Base-by-base conservation (phyloP, 2,888 invertebrate genomes). In the Agriopis leucophaearia region DNA sequence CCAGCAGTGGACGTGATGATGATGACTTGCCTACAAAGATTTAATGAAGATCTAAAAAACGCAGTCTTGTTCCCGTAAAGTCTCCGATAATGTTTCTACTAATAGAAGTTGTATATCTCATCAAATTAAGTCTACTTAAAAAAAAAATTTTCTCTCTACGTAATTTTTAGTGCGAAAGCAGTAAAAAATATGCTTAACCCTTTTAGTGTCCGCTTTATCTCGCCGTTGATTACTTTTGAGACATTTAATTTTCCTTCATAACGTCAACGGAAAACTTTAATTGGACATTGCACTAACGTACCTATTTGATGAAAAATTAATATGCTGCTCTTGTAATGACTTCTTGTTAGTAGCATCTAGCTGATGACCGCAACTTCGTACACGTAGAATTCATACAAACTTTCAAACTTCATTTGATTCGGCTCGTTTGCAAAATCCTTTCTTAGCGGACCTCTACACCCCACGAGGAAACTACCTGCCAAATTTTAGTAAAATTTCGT, bases 181-280 rank as follows among this genome's bases (percentile, higher is more conserved):
- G 77, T 83, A 80, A 83, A 27, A 83, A 85, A 51, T 80, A 81
- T 78, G 70, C 75, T 84, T 74, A 81, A 85, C 81, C 79, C 79
- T 77, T 84, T 82, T 84, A 83, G 74, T 83, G 77, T 69, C 36
- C 76, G 63, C 70, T 76, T 69, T 73, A 71, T 79, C 76, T 71
- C 76, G 76, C 9, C 36, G 51, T 75, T 81, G 75, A 83, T 82
- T 80, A 79, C 78, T 74, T 77, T 74, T 71, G 68, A 73, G 77
- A 72, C 75, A 79, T 82, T 83, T 78, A 76, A 48, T 48, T 48
- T 48, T 18, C 72, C 81, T 83, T 84, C 81, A 82, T 74, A 78
- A 62, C 70, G 58, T 60, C 54, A 72, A 71, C 73, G 70, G 67
- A 72, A 76, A 80, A 80, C 73, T 82, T 79, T 83, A 81, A 81